These are phyloP conservation scores for Chionodraco myersi DNA, from an alignment of 2,113 vertebrate species.

Conservation along the genomic window DNA sequence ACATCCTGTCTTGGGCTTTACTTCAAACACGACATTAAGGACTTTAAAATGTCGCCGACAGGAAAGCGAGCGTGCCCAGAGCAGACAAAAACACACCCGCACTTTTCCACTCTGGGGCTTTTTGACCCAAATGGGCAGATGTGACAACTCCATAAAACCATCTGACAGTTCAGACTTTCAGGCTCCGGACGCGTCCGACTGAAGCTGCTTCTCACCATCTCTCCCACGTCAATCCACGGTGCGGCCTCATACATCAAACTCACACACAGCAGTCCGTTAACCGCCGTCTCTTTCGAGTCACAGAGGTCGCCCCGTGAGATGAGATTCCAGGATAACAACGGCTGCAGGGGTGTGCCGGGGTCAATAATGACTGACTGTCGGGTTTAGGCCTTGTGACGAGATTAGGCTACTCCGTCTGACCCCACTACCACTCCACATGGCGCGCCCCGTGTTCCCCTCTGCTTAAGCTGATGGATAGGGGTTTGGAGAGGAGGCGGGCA, in stretches of 20 bases:
- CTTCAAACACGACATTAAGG: conserved; percentile 39
- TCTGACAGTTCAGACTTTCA: conserved; percentile 34
- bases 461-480: conserved; percentile 54
- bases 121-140: conserved; percentile 31
- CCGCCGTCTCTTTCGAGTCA: conserved; percentile 48
- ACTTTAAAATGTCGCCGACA: conserved; percentile 25
- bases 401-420: conserved; percentile 42
- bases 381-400: conserved; percentile 67
- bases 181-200: conserved; percentile 26
- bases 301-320: conserved; percentile 44
- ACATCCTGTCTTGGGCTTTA: conserved; percentile 25
- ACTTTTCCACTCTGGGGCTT: conserved; percentile 15
- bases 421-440: conserved; percentile 33
- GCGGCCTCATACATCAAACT: conserved; percentile 63
- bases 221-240: conserved; percentile 60
- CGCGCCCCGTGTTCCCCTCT: conserved; percentile 14
- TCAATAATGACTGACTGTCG: conserved; percentile 71
- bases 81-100: conserved; percentile 29
- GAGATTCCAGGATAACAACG: conserved; percentile 62
- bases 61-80: conserved; percentile 12
- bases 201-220: conserved; percentile 46
- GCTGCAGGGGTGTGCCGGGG: conserved; percentile 50
- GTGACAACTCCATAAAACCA: conserved; percentile 39
- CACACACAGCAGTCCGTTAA: conserved; percentile 43
- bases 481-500: neutral